Evolutionary conservation across 2,113 vertebrate genomes (phyloP), one percentile per base, ranked within the genome.

Genomic region (Hippocampus zosterae): DNA sequence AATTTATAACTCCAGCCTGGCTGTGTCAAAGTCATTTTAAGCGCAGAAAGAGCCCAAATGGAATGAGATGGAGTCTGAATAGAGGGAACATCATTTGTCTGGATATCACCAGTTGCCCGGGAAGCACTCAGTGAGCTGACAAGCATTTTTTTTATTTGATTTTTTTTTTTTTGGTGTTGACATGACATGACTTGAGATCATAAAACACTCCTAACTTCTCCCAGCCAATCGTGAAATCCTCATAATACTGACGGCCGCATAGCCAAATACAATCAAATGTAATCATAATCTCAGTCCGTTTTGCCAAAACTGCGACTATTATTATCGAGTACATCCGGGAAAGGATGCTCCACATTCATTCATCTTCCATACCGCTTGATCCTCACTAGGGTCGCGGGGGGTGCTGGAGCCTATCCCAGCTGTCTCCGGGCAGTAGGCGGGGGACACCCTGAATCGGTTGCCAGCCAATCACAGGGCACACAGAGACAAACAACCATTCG

Each of bases 1-100:
- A 46, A 52, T 80, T 76, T 75, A 60, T 62, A 67, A 69, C 79
- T 23, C 65, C 67, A 66, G 74, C 68, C 53, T 29, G 46, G 23
- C 65, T 18, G 29, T 68, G 67, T 78, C 61, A 71, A 67, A 71
- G 61, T 72, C 16, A 70, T 64, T 68, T 59, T 25, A 60, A 56
- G 56, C 50, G 60, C 46, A 52, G 59, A 65, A 70, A 25, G 21
- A 25, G 57, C 9, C 27, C 2, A 76, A 78, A 75, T 2, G 7
- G 44, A 76, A 42, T 65, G 18, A 62, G 52, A 61, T 69, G 70
- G 40, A 13, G 65, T 48, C n/a, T 42, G 59, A 77, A 71, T 66
- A 67, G 67, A 65, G 60, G 23, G 18, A 23, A 78, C 65, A 74
- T 69, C 25, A 76, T 65, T 74, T n/a, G n/a, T 69, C 60, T 70